Conservation (phyloP, 2,113 vertebrate genomes). For the Chloroceryle aenea region DNA sequence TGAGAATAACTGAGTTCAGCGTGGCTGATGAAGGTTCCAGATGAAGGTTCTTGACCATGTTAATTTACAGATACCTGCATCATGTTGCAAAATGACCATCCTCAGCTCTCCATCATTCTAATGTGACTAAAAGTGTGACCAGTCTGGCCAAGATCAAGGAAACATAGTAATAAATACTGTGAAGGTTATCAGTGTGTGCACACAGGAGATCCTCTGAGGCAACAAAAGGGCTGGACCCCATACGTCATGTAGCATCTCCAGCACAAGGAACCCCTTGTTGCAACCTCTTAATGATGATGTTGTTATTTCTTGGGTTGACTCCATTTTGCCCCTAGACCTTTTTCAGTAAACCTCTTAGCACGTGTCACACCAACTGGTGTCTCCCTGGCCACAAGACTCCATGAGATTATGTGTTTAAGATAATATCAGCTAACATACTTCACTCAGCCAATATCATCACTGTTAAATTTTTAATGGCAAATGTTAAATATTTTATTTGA, state of each 20-base stretch:
- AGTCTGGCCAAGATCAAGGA: neutral
- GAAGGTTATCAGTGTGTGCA: neutral
- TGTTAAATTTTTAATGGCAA: neutral
- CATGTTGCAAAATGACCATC: too few species aligned
- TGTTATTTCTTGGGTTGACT: neutral
- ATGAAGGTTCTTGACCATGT: rapidly evolving
- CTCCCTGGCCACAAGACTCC: rapidly evolving
- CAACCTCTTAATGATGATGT: neutral
- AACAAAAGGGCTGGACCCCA: neutral
- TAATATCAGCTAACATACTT: neutral
- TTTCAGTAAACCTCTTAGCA: neutral
- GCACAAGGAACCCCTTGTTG: neutral
- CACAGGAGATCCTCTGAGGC: neutral
- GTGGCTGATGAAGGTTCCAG: neutral
- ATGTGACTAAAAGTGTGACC: neutral
- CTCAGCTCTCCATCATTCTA: neutral
- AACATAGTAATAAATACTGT: neutral
- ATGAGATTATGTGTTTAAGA: neutral
- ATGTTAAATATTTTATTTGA: conserved; percentile 15
- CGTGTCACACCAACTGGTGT: neutral
- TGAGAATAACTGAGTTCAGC: neutral
- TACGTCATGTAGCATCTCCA: rapidly evolving
- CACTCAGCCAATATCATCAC: neutral
- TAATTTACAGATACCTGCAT: neutral
- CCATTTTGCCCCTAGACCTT: neutral